Evolutionary conservation across 2,888 invertebrate species (phyloP).

Genomic region (Pilophorus perplexus): DNA sequence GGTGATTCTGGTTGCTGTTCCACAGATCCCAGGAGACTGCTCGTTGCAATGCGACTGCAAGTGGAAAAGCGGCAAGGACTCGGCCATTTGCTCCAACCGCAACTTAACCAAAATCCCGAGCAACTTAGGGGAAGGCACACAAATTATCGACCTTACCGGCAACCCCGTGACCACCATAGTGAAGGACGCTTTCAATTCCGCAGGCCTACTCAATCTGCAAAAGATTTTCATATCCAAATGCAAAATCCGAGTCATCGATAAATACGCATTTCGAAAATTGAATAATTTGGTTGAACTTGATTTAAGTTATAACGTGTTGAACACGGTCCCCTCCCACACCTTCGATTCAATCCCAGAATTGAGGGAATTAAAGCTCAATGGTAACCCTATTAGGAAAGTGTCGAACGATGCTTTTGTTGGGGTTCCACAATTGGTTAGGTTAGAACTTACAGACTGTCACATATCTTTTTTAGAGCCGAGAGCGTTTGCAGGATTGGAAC

Average conservation of each 20-base stretch:
- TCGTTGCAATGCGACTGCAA: conserved; percentile 77
- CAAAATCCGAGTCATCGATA: conserved; percentile 65
- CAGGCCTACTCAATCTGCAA: conserved; percentile 75
- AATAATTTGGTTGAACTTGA: conserved; percentile 80
- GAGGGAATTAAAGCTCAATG: conserved; percentile 69
- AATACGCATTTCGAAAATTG: conserved; percentile 71
- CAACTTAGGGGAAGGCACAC: conserved; percentile 73
- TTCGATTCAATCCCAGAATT: conserved; percentile 71
- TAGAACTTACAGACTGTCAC: conserved; percentile 72
- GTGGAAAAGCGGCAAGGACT: conserved; percentile 85
- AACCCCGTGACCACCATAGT: conserved; percentile 67
- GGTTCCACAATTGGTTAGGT: conserved; percentile 66
- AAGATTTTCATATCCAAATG: conserved; percentile 73
- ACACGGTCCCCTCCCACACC: conserved; percentile 67
- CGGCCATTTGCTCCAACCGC: conserved; percentile 74
- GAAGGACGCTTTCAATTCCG: conserved; percentile 70
- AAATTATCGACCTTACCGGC: conserved; percentile 73
- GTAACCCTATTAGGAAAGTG: conserved; percentile 71
- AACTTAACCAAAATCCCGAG: conserved; percentile 71
- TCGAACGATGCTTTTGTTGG: conserved; percentile 66
- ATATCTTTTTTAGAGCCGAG: conserved; percentile 66
- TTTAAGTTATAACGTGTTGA: conserved; percentile 69
- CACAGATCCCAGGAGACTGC: conserved; percentile 58
- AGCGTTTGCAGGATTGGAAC: conserved; percentile 71
- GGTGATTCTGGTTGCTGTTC: conserved; percentile 47